Conservation (phyloP, 2,797 vertebrate species). For the Scolopax rusticola region DNA sequence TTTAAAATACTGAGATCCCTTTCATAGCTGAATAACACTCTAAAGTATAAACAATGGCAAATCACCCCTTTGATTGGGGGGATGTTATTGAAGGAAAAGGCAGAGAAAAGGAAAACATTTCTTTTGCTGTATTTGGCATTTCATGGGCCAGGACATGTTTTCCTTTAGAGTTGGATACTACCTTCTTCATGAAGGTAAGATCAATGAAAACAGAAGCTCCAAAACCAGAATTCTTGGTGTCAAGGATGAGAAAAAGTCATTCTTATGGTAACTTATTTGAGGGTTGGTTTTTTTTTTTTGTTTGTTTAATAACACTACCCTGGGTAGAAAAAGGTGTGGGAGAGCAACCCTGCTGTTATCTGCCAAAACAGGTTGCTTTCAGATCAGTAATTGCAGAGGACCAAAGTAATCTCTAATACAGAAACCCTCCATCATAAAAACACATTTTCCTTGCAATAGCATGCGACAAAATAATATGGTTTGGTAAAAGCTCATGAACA, state of each 20-base stretch:
- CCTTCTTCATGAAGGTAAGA: constrained; percentile 21
- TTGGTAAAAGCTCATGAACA: background rate
- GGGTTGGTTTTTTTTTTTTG: background rate
- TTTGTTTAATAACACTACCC: background rate
- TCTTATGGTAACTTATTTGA: background rate
- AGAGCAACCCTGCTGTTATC: background rate
- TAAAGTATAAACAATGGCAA: background rate
- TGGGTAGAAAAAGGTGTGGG: background rate
- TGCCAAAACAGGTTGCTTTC: background rate
- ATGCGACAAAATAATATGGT: background rate
- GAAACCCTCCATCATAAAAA: background rate
- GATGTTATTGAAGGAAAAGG: constrained; percentile 15
- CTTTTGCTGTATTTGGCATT: constrained; percentile 33
- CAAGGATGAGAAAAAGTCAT: background rate
- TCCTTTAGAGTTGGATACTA: background rate
- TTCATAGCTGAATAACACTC: background rate
- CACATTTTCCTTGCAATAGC: background rate
- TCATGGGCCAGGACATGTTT: background rate
- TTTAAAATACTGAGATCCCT: background rate
- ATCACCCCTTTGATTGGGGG: background rate
- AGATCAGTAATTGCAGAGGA: background rate
- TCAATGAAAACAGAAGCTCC: background rate
- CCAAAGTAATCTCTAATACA: background rate
- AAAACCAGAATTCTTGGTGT: background rate
- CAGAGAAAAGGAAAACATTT: constrained; percentile 42